Base-by-base conservation (phyloP, 2,113 vertebrate genomes). In the Odontophorus gujanensis region DNA sequence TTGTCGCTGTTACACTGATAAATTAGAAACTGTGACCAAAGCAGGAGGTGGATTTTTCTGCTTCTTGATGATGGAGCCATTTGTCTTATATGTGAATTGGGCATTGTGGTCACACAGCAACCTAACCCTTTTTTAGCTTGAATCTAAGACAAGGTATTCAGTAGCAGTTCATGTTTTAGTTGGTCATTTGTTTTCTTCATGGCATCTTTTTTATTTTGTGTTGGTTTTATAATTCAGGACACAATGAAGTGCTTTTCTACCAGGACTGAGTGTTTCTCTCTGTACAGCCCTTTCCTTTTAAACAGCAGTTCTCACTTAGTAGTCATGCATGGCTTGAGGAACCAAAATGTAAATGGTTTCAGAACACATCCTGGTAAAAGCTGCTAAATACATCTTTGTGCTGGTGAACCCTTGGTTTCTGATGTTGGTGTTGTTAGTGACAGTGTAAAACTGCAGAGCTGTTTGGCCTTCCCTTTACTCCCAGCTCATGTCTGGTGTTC, bases 1-100 rank as follows among this genome's bases (percentile, higher is more conserved):
- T 90, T 95, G 32, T 76, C 63, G 28, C 9, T 81, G 53, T 42
- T 92, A 19, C 77, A 20, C 8, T 87, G 85, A 28, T 83, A 84
- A 84, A 61, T 68, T 28, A 36, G 67, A 85, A 86, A 58, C 26
- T 14, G 0, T 47, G 50, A 47, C 65, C 12, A 36, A 63, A 63
- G 77, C 62, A 81, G 51, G 19, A 72, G 28, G 20, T n/a, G 6
- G 13, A 25, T 81, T 87, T 57, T 68, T 87, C 59, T 78, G 2
- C 48, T 87, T 48, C 61, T 45, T 76, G 36, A 1, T 63, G 42
- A n/a, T n/a, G 57, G 69, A 91, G 48, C 57, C 32, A 21, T 85
- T 86, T 32, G 14, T 87, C 55, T 25, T 48, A 66, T 43, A 28
- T 21, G 3, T 51, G 1, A 43, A 25, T 18, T 57, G 42, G 32